These are phyloP conservation scores for Phoxinus dragarum DNA, from an alignment of 2,797 vertebrate genomes.

Conservation along the genomic window DNA sequence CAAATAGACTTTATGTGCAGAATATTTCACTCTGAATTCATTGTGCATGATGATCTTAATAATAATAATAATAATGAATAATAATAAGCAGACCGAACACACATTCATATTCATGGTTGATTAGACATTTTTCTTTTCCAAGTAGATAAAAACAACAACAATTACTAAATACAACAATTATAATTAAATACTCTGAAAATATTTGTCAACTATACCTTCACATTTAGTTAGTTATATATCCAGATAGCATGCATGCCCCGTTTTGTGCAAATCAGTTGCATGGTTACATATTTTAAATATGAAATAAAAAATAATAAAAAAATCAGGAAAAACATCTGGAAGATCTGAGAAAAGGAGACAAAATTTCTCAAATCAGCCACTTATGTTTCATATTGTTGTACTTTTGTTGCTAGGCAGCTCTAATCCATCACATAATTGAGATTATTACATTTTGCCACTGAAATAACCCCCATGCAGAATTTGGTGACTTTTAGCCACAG, in stretches of 20 bases:
- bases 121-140: neutral
- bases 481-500: slow-evolving; percentile 1
- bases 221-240: neutral
- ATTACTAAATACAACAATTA: no score
- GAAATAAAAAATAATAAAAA: no score
- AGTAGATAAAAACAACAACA: neutral
- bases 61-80: neutral
- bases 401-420: neutral
- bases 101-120: neutral
- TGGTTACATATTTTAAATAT: neutral
- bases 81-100: neutral
- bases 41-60: neutral
- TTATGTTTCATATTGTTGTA: neutral
- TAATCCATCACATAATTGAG: slow-evolving; percentile 25
- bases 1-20: neutral
- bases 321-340: neutral
- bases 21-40: neutral
- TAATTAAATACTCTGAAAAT: neutral
- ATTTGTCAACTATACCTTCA: neutral
- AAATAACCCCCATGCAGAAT: neutral
- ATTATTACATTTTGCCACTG: neutral
- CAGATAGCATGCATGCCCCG: neutral
- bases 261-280: neutral
- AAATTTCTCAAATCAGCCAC: neutral
- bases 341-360: neutral